Evolutionary conservation across 2,888 invertebrate genomes (phyloP).

Genomic region (Parnassius orleans): DNA sequence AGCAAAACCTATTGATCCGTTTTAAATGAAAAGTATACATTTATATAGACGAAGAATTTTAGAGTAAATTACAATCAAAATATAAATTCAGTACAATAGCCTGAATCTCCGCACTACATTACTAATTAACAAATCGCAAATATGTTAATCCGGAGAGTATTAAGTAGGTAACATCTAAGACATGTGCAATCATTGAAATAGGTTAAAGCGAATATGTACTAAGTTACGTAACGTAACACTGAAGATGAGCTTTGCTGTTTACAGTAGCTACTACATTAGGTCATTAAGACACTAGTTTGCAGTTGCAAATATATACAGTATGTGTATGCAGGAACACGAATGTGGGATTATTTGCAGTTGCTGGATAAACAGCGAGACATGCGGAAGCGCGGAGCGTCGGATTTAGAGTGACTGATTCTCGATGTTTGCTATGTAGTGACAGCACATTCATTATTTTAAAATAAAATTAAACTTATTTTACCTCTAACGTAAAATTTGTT

Average conservation of each 20-base stretch:
- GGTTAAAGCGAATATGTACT: constrained; percentile 6
- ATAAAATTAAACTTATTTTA: too few species aligned
- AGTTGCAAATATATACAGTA: constrained; percentile 16
- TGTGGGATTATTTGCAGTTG: constrained; percentile 29
- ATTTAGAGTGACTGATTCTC: constrained; percentile 27
- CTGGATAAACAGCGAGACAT: constrained; percentile 31
- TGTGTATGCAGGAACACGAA: too few species aligned
- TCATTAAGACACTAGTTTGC: constrained; percentile 23
- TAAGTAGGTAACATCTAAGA: background rate
- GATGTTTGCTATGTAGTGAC: constrained; percentile 17
- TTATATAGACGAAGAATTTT: too few species aligned
- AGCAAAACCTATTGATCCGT: too few species aligned
- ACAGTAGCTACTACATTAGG: constrained; percentile 13
- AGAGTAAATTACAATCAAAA: too few species aligned
- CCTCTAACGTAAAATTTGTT: too few species aligned
- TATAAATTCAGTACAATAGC: too few species aligned
- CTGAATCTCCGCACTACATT: too few species aligned
- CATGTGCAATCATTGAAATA: too few species aligned
- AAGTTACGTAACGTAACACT: constrained; percentile 3
- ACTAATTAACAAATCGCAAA: too few species aligned
- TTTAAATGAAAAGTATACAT: background rate
- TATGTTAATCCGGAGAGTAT: too few species aligned
- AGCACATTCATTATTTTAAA: background rate
- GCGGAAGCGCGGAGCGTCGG: constrained; percentile 30
- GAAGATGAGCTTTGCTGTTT: constrained; percentile 3